These are phyloP conservation scores for Sapayoa aenigma DNA, from an alignment of 2,113 vertebrate genomes.

Conservation along the genomic window DNA sequence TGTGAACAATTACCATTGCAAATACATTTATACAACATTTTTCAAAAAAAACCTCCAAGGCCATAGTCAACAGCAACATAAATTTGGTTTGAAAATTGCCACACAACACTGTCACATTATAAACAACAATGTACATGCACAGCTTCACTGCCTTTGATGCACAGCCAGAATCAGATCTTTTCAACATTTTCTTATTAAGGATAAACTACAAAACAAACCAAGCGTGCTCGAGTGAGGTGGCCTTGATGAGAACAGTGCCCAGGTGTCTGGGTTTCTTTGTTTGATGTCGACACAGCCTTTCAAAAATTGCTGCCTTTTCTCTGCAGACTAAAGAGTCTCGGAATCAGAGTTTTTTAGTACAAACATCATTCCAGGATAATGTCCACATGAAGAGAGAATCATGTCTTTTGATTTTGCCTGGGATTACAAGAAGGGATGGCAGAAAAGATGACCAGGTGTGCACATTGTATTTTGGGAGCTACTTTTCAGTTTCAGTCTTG, in stretches of 20 bases:
- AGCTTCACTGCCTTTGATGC: not conserved
- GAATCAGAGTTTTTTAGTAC: rapidly evolving
- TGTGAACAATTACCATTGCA: not conserved
- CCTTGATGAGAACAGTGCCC: not conserved
- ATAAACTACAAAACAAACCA: not conserved
- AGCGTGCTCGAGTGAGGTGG: not conserved
- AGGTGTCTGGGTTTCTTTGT: not conserved
- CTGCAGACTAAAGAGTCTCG: not conserved
- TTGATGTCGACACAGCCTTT: not conserved
- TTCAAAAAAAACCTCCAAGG: not conserved
- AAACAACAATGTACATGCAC: not conserved
- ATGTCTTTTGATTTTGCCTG: not conserved
- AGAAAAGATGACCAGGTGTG: not conserved
- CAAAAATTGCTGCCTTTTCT: not conserved
- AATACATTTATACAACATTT: not conserved
- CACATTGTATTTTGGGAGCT: not conserved
- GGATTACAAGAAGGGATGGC: not conserved
- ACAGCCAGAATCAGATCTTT: not conserved
- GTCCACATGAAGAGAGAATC: not conserved
- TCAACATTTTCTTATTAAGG: not conserved
- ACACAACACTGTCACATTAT: not conserved
- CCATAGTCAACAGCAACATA: not conserved
- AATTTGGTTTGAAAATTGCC: not conserved
- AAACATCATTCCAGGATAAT: not conserved
- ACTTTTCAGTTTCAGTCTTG: not conserved